phyloP scores from a whole-genome alignment of 2,888 invertebrate genomes.

The Tipula helvola region DNA sequence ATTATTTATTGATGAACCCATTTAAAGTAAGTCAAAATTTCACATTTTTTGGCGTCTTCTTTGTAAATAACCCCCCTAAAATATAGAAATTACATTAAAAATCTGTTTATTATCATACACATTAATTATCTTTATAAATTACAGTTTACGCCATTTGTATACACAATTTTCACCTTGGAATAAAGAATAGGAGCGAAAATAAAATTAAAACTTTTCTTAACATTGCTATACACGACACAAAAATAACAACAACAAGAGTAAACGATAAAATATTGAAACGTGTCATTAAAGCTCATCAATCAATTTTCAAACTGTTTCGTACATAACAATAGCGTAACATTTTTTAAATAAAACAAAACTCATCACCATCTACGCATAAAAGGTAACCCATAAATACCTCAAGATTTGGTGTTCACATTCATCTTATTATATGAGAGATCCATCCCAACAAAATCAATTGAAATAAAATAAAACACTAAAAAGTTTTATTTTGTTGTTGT shows the following conservation, averaged over 20 bases:
- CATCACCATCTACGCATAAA: not conserved
- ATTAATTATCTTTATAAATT: not conserved
- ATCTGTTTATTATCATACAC: not conserved
- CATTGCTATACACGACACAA: not conserved
- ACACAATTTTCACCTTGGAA: not conserved
- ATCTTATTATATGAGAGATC: not conserved
- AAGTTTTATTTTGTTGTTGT: not conserved
- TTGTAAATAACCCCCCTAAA: not conserved
- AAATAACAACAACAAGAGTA: not conserved
- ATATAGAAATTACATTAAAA: not conserved
- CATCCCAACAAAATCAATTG: not conserved
- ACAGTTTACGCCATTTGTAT: not conserved
- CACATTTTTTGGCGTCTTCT: not conserved
- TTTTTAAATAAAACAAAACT: not conserved
- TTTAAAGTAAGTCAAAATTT: not conserved
- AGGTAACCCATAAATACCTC: not conserved
- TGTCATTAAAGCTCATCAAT: constrained; percentile 4
- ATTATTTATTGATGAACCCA: not conserved
- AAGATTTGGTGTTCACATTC: not conserved
- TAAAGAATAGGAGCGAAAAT: not conserved
- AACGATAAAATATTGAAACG: not conserved
- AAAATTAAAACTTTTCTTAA: not conserved
- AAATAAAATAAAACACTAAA: not conserved
- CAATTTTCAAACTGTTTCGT: not conserved
- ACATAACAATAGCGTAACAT: not conserved